phyloP scores from a whole-genome alignment of 2,113 vertebrate genomes.

The Jaculus jaculus region DNA sequence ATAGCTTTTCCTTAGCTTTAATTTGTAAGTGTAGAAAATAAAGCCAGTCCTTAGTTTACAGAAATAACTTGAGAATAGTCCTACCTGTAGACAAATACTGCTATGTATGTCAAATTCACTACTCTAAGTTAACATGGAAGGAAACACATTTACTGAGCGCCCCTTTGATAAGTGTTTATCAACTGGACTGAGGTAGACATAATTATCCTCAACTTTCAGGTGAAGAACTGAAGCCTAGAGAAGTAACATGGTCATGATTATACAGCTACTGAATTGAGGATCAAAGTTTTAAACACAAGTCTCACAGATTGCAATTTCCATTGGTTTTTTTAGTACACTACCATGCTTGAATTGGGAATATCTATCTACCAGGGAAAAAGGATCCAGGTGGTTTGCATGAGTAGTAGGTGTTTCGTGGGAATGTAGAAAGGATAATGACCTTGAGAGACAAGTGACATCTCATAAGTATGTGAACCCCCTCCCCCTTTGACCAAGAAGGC shows the following conservation, averaged over 20 bases:
- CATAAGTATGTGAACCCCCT: neutral
- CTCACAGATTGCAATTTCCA: slow-evolving; percentile 23
- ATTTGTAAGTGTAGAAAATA: slow-evolving; percentile 42
- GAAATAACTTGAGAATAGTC: neutral
- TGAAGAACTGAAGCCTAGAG: slow-evolving; percentile 43
- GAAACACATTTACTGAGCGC: slow-evolving; percentile 39
- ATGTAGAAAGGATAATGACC: slow-evolving; percentile 8
- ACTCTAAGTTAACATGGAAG: neutral
- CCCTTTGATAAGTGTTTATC: slow-evolving; percentile 5
- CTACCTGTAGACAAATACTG: neutral
- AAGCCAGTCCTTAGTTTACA: neutral
- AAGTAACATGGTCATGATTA: slow-evolving; percentile 30
- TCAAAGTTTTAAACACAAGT: slow-evolving; percentile 42
- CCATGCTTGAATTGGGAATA: slow-evolving; percentile 34
- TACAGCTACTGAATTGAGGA: slow-evolving; percentile 46
- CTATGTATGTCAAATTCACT: neutral
- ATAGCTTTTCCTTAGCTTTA: neutral
- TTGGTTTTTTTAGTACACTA: slow-evolving; percentile 33
- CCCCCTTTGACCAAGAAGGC: neutral
- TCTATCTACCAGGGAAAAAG: slow-evolving; percentile 1
- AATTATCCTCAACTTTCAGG: slow-evolving; percentile 49
- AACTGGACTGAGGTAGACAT: slow-evolving; percentile 46
- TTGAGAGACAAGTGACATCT: neutral
- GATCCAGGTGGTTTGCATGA: slow-evolving; percentile 39
- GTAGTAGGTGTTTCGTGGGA: slow-evolving; percentile 46